These are phyloP conservation scores for Papilio glaucus DNA, from an alignment of 1,140 invertebrate genomes.

Conservation along the genomic window DNA sequence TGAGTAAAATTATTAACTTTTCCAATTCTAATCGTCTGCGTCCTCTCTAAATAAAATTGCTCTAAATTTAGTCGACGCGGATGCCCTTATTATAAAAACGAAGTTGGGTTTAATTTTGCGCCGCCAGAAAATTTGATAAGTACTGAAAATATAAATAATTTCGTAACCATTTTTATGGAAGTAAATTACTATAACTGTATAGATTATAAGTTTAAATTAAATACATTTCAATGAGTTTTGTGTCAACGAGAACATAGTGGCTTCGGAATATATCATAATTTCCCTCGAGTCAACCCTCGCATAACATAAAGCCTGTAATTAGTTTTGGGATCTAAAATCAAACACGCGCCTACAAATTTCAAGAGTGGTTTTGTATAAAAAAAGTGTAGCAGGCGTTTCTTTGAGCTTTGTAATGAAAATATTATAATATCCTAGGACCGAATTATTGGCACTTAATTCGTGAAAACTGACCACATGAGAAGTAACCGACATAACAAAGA, in stretches of 20 bases:
- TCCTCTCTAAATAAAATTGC: background rate
- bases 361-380: background rate
- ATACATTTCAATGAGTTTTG: background rate
- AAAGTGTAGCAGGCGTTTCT: too few relatives aligned
- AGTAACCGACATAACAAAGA: too few relatives aligned
- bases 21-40: background rate
- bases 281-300: slow-evolving; percentile 11
- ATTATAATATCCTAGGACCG: too few relatives aligned
- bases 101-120: background rate
- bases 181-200: background rate
- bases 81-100: background rate
- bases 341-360: background rate
- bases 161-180: slow-evolving; percentile 6
- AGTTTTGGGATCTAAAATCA: slow-evolving; percentile 2
- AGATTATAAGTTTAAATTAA: slow-evolving; percentile 12
- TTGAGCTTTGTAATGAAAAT: background rate
- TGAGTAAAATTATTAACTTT: background rate
- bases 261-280: slow-evolving; percentile 16
- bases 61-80: background rate
- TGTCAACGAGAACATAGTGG: background rate
- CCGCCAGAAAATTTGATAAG: background rate
- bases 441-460: too few relatives aligned
- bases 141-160: background rate
- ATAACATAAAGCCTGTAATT: slow-evolving; percentile 20
- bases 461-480: too few relatives aligned